These are phyloP conservation scores for Nothoprocta pentlandii DNA, from an alignment of 2,113 vertebrate species.

Conservation along the genomic window DNA sequence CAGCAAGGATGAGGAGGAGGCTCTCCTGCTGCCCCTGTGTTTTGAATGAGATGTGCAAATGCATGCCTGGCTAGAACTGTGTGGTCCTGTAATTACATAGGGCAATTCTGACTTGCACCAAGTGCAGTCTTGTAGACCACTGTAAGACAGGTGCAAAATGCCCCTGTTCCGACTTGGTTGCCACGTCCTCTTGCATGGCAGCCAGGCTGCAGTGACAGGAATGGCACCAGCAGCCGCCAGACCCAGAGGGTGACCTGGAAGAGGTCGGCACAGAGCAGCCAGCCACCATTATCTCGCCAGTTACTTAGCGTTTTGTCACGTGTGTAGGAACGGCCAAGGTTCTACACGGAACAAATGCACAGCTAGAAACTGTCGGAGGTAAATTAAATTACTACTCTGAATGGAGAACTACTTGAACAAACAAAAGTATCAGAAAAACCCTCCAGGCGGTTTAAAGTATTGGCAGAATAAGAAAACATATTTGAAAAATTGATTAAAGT, in stretches of 20 bases:
- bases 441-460: neutral
- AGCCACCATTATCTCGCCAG: fast-evolving
- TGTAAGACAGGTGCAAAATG: neutral
- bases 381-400: neutral
- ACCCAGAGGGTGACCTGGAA: neutral
- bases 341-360: neutral
- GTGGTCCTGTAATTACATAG: neutral
- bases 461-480: neutral
- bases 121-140: neutral
- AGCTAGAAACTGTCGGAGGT: neutral
- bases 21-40: neutral
- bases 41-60: neutral
- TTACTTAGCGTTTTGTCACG: neutral
- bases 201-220: neutral
- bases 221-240: neutral
- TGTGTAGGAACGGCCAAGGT: neutral
- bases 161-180: neutral
- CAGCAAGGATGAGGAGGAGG: neutral
- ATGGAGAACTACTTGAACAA: neutral
- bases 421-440: neutral
- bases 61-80: neutral
- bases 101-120: neutral
- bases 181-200: fast-evolving
- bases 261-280: neutral
- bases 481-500: neutral